Evolutionary conservation across 2,888 invertebrate species (phyloP), one percentile per base, ranked within the genome.

Genomic region (Dilophus febrilis): DNA sequence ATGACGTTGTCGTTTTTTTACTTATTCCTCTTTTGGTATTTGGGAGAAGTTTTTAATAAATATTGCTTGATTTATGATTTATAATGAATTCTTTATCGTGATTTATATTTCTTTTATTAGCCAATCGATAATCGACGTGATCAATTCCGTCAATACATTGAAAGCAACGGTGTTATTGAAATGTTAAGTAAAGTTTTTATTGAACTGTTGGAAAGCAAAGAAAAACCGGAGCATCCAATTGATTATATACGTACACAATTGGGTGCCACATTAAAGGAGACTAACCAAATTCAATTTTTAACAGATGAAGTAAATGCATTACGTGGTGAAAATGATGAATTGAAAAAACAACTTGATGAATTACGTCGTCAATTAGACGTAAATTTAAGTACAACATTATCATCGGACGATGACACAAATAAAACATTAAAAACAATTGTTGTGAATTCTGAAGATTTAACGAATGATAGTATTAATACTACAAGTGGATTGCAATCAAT

Each of bases 41-140:
- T n/a, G n/a, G n/a, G n/a, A n/a, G n/a, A n/a, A n/a, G n/a, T n/a
- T n/a, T n/a, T n/a, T n/a, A n/a, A n/a, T n/a, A n/a, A n/a, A n/a
- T n/a, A n/a, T n/a, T n/a, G n/a, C n/a, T n/a, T n/a, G n/a, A n/a
- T n/a, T n/a, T n/a, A n/a, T n/a, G n/a, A n/a, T n/a, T n/a, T n/a
- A n/a, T n/a, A n/a, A 22, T 22, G 5, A 22, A 22, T 22, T 22
- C 4, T 22, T 22, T 22, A 6, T 22, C 22, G 4, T 22, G 8
- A 6, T 22, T 6, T 22, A 22, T 6, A 6, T 22, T 27, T 27
- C 26, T 35, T 33, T 27, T 46, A 45, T 2, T 41, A 61, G 61
- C 62, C 61, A 17, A 62, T 61, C 35, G 61, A 61, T 46, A 57
- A 55, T 2, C 61, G 57, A 42, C 60, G 61, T 12, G 61, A 61